Evolutionary conservation across 2,888 invertebrate species (phyloP).

Genomic region (Blastobasis lacticolella): DNA sequence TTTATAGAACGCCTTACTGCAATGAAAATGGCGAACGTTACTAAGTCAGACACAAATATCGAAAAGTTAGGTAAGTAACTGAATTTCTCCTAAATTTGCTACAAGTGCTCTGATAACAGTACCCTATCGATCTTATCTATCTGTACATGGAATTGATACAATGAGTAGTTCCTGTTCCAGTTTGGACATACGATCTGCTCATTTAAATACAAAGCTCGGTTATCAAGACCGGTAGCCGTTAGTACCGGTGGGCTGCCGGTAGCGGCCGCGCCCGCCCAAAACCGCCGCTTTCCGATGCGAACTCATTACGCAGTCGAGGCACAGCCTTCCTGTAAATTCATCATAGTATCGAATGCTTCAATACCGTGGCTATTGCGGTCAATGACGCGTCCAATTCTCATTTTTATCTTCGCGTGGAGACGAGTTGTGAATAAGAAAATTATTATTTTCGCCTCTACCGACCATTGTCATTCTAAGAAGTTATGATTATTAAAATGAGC

Average conservation of each 20-base stretch:
- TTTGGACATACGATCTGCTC: slow-evolving; percentile 25
- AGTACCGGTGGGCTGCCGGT: slow-evolving; percentile 5
- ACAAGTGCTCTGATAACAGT: not conserved
- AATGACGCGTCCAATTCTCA: slow-evolving; percentile 1
- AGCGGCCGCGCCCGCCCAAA: slow-evolving; percentile 6
- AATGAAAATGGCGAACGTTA: too few species aligned
- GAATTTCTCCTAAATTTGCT: too few species aligned
- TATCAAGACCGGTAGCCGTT: slow-evolving; percentile 32
- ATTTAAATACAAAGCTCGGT: slow-evolving; percentile 55
- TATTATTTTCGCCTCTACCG: too few species aligned
- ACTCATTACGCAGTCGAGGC: slow-evolving; percentile 2
- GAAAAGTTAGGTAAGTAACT: too few species aligned
- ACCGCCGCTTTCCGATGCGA: not conserved
- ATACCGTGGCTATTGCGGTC: not conserved
- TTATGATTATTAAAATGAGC: slow-evolving; percentile 6
- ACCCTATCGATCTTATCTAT: slow-evolving; percentile 18
- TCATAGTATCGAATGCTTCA: too few species aligned
- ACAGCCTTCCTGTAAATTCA: not conserved
- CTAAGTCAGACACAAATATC: too few species aligned
- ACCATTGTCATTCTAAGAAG: not conserved
- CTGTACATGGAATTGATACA: slow-evolving; percentile 27
- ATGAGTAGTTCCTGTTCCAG: slow-evolving; percentile 39
- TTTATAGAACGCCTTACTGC: too few species aligned
- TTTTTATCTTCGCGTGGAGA: not conserved
- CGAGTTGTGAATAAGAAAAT: too few species aligned